Evolutionary conservation across 2,797 vertebrate genomes (phyloP).

Genomic region (Glyptemys insculpta): DNA sequence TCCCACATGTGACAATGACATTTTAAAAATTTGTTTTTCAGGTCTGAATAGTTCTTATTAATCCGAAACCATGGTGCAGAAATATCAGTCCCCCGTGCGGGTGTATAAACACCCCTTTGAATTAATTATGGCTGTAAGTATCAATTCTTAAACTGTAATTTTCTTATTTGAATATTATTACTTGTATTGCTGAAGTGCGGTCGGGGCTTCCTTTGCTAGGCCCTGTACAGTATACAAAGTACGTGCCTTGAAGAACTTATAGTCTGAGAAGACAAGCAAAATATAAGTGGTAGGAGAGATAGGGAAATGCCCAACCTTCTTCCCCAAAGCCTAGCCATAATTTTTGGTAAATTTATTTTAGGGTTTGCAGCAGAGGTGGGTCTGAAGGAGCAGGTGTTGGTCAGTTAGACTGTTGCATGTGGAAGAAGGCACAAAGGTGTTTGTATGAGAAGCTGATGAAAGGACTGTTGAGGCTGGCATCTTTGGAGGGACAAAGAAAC

Average conservation of each 20-base stretch:
- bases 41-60: conserved; percentile 63
- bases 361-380: neutral
- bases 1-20: conserved; percentile 26
- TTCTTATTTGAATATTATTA: neutral
- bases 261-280: neutral
- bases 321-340: neutral
- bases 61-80: conserved; percentile 91
- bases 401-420: neutral
- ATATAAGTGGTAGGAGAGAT: neutral
- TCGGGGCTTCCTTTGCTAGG: neutral
- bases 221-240: neutral
- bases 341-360: neutral
- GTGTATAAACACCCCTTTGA: conserved; percentile 96
- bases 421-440: neutral
- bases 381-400: neutral
- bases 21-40: conserved; percentile 71
- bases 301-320: neutral
- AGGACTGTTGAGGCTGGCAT: neutral
- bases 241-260: neutral
- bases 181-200: neutral
- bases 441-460: neutral
- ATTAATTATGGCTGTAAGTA: conserved; percentile 95
- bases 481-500: neutral
- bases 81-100: conserved; percentile 96
- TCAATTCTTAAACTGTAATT: conserved; percentile 17